These are phyloP conservation scores for Sciurus niger DNA, from an alignment of 2,113 vertebrate genomes.

Conservation along the genomic window DNA sequence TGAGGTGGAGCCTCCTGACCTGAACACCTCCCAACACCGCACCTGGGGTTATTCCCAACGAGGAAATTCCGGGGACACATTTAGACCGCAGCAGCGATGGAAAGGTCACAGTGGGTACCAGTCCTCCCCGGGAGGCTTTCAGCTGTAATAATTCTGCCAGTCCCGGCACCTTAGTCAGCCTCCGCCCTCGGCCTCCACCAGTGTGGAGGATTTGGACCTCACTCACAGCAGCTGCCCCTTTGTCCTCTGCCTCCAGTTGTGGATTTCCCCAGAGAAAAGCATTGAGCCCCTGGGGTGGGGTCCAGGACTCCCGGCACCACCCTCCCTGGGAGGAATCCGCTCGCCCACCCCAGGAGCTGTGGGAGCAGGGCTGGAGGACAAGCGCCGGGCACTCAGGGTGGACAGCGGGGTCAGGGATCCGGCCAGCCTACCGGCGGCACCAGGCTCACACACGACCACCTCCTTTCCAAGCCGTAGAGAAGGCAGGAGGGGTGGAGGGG, in stretches of 20 bases:
- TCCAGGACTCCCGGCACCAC: neutral
- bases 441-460: accelerated
- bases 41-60: too few relatives aligned
- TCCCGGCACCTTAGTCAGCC: too few relatives aligned
- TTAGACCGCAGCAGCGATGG: accelerated
- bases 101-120: too few relatives aligned
- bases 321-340: neutral
- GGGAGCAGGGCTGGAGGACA: neutral
- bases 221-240: neutral
- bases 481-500: accelerated
- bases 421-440: too few relatives aligned
- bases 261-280: neutral
- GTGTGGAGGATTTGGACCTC: accelerated
- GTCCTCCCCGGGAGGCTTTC: neutral
- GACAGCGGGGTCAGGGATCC: too few relatives aligned
- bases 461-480: neutral
- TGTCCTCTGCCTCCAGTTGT: neutral
- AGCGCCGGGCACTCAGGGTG: too few relatives aligned
- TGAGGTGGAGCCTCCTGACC: accelerated
- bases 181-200: too few relatives aligned
- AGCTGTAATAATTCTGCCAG: too few relatives aligned
- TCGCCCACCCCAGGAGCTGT: neutral
- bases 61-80: neutral
- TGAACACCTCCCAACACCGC: neutral
- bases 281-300: accelerated